Evolutionary conservation across 2,888 invertebrate species (phyloP).

Genomic region (Polyommatus icarus): DNA sequence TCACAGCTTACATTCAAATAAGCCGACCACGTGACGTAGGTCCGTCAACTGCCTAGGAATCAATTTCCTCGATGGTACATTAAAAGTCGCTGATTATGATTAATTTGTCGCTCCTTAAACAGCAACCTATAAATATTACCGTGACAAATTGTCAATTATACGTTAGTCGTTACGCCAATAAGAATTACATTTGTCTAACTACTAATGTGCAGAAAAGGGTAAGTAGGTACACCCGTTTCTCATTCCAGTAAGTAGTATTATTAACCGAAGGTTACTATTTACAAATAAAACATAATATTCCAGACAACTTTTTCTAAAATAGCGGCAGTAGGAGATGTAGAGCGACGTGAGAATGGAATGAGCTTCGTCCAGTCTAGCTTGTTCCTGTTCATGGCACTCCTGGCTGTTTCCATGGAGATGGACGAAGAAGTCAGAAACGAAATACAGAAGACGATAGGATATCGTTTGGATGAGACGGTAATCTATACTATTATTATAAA

Average conservation of each 20-base stretch:
- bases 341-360: slow-evolving; percentile 62
- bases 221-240: neutral
- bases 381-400: slow-evolving; percentile 59
- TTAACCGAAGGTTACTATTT: neutral
- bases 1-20: no score
- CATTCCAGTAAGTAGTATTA: neutral
- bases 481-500: slow-evolving; percentile 32
- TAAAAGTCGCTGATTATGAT: neutral
- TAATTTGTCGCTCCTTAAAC: neutral
- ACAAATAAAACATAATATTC: slow-evolving; percentile 35
- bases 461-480: slow-evolving; percentile 56
- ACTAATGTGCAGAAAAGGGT: neutral
- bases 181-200: neutral
- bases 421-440: slow-evolving; percentile 57
- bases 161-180: neutral
- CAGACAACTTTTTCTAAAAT: slow-evolving; percentile 62
- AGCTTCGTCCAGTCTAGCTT: slow-evolving; percentile 70
- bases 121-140: neutral
- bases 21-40: no score
- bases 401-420: slow-evolving; percentile 59
- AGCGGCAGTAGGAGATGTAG: slow-evolving; percentile 50
- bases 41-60: no score
- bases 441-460: slow-evolving; percentile 56
- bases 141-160: neutral
- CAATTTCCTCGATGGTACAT: neutral